A percentile compares a stretch with the other conserved stretches of the same genome.
phyloP scores from a whole-genome alignment of 2,797 vertebrate species.

The Tympanoctomys barrerae region DNA sequence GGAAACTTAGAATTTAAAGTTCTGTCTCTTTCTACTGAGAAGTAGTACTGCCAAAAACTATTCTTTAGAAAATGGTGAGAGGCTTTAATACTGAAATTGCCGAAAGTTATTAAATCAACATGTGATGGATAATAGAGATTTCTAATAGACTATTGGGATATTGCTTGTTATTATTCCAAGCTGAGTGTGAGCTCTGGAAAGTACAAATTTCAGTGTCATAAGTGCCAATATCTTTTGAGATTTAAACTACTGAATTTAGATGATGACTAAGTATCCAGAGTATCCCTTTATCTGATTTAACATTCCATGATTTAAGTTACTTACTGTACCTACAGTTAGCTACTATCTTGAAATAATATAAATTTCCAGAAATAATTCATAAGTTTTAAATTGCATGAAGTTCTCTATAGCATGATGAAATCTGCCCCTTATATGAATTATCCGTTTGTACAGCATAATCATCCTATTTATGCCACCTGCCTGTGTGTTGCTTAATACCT shows the following conservation, averaged over 20 bases:
- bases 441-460: not conserved
- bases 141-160: slow-evolving; percentile 4
- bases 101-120: slow-evolving; percentile 49
- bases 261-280: slow-evolving; percentile 21
- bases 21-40: not conserved
- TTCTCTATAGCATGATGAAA: not conserved
- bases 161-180: slow-evolving; percentile 44
- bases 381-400: slow-evolving; percentile 13
- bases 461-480: not conserved
- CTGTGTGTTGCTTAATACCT: too few species aligned
- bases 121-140: slow-evolving; percentile 12
- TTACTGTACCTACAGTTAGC: not conserved
- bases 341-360: slow-evolving; percentile 1
- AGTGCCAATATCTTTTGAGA: slow-evolving; percentile 3
- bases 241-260: slow-evolving; percentile 28
- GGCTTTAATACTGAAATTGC: slow-evolving; percentile 46
- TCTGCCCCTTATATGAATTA: not conserved
- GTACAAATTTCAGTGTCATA: slow-evolving; percentile 20
- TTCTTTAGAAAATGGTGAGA: not conserved
- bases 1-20: slow-evolving; percentile 25
- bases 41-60: slow-evolving; percentile 15
- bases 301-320: not conserved
- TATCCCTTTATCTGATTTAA: not conserved
- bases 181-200: slow-evolving; percentile 5
- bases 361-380: not conserved